Conservation (phyloP, 2,888 invertebrate genomes). For the Cacoxenus indagator region DNA sequence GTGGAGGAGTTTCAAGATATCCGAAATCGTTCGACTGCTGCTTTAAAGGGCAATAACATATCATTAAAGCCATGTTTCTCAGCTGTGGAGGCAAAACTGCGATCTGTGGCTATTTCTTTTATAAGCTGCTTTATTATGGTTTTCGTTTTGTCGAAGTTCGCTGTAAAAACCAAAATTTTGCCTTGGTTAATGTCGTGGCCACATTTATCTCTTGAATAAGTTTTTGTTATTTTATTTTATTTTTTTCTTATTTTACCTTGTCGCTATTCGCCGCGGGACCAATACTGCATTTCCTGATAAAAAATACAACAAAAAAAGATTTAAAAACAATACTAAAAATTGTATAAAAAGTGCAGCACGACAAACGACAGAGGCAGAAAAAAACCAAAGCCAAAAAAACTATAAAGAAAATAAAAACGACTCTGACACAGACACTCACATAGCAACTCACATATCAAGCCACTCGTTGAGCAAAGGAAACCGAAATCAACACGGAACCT, state of each 20-base stretch:
- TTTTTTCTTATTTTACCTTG: background rate
- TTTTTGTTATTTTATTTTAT: background rate
- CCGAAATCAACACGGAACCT: constrained; percentile 12
- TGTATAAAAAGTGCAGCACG: background rate
- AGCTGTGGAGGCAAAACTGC: background rate
- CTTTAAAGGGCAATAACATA: constrained; percentile 9
- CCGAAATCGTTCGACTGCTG: background rate
- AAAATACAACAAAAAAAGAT: background rate
- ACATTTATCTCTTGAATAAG: constrained; percentile 12
- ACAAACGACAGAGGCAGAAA: background rate
- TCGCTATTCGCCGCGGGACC: background rate
- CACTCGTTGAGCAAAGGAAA: constrained; percentile 9
- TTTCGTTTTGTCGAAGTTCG: background rate
- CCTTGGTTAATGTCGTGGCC: constrained; percentile 25
- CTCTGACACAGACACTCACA: background rate
- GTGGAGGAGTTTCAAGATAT: background rate
- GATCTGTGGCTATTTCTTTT: background rate
- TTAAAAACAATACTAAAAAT: background rate
- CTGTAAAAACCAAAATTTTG: background rate
- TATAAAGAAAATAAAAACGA: background rate
- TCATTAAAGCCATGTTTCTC: background rate
- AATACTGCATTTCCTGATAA: constrained; percentile 1
- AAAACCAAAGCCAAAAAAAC: background rate
- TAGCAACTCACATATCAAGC: background rate
- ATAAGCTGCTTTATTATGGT: background rate